These are phyloP conservation scores for Paratilapia polleni DNA, from an alignment of 2,113 vertebrate species.

Conservation along the genomic window DNA sequence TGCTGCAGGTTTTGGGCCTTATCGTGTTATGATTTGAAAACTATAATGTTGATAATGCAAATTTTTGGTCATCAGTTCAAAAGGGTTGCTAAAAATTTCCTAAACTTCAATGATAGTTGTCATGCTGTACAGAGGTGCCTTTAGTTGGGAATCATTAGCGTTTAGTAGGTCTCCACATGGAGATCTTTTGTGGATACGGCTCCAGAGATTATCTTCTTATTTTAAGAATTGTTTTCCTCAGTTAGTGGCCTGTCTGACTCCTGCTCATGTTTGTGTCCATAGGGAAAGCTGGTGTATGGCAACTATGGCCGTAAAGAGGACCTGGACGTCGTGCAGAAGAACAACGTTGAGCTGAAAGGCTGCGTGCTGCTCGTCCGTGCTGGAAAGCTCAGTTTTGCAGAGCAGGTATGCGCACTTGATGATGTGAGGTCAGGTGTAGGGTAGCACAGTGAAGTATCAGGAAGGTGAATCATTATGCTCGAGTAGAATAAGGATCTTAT, in stretches of 20 bases:
- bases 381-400: constrained; percentile 86
- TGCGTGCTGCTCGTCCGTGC: constrained; percentile 85
- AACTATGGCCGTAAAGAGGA: constrained; percentile 87
- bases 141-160: not conserved
- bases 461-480: not conserved
- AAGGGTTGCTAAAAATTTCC: too few relatives aligned
- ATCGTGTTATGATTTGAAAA: too few relatives aligned
- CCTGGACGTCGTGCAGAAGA: constrained; percentile 69
- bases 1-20: too few relatives aligned
- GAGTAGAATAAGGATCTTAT: too few relatives aligned
- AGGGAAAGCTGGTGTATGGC: constrained; percentile 89
- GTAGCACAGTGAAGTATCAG: not conserved
- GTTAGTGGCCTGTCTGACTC: not conserved
- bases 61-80: too few relatives aligned
- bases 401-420: constrained; percentile 77
- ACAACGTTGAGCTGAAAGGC: constrained; percentile 61
- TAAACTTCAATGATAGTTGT: too few relatives aligned
- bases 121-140: not conserved
- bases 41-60: too few relatives aligned
- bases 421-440: not conserved
- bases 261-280: constrained; percentile 9
- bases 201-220: not conserved
- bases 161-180: not conserved
- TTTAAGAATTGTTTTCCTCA: not conserved
- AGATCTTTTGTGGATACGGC: not conserved